These are phyloP conservation scores for Larimichthys crocea DNA, from an alignment of 2,113 vertebrate species.

Conservation along the genomic window DNA sequence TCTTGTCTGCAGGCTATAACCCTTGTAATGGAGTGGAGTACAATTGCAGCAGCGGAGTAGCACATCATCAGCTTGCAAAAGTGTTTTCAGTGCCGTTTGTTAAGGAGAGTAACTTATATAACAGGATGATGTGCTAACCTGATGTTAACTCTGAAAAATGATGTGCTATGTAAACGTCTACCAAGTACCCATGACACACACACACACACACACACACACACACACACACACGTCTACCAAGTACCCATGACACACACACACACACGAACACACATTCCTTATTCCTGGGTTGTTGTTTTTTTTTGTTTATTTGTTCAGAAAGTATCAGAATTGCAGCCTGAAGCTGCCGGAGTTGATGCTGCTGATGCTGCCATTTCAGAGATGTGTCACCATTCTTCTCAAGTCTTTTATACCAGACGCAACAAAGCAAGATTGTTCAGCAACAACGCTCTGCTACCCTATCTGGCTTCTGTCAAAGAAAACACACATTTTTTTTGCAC, in stretches of 20 bases:
- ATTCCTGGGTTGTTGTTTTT: not conserved
- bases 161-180: not conserved
- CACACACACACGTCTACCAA: too few relatives aligned
- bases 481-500: not conserved
- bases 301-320: not conserved
- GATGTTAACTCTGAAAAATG: not conserved
- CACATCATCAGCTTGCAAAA: slow-evolving; percentile 9
- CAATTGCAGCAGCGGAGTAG: not conserved
- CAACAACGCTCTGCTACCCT: not conserved
- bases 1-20: slow-evolving; percentile 41
- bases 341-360: not conserved
- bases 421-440: slow-evolving; percentile 25
- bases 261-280: not conserved
- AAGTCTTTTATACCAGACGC: not conserved
- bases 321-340: not conserved
- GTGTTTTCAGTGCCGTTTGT: slow-evolving; percentile 9
- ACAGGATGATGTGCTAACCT: not conserved
- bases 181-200: not conserved
- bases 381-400: slow-evolving; percentile 7
- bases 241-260: too few relatives aligned
- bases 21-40: slow-evolving; percentile 21
- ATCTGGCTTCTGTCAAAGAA: slow-evolving; percentile 15
- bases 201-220: too few relatives aligned
- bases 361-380: not conserved
- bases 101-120: not conserved